phyloP scores from a whole-genome alignment of 2,888 invertebrate species.

The Chaetogeoica ovagalla region DNA sequence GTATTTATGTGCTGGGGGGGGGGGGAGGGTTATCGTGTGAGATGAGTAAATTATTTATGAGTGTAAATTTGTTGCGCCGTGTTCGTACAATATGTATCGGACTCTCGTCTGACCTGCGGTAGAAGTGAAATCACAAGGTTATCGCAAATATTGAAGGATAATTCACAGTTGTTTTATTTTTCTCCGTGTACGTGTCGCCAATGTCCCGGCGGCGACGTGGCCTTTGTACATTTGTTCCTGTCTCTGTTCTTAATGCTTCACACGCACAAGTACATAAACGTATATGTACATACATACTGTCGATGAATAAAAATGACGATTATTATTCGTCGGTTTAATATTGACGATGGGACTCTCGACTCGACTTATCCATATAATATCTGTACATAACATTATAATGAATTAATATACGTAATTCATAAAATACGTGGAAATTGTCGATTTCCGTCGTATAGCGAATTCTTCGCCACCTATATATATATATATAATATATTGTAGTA shows the following conservation, averaged over 20 bases:
- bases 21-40: neutral
- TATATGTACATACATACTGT: neutral
- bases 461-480: too few relatives aligned
- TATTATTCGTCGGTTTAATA: neutral
- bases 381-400: too few relatives aligned
- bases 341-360: neutral
- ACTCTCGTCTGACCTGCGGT: neutral
- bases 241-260: constrained; percentile 3
- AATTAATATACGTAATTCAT: too few relatives aligned
- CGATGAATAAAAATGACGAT: constrained; percentile 22
- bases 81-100: neutral
- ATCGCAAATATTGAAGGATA: constrained; percentile 40
- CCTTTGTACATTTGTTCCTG: constrained; percentile 4
- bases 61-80: neutral
- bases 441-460: too few relatives aligned
- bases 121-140: constrained; percentile 33
- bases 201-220: constrained; percentile 11
- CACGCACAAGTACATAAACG: neutral
- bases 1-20: neutral
- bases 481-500: too few relatives aligned
- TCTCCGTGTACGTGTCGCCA: constrained; percentile 11
- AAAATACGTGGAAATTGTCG: too few relatives aligned
- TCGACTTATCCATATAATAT: too few relatives aligned
- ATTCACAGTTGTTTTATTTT: constrained; percentile 31
- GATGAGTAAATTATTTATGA: constrained; percentile 3